A percentile compares a stretch with the other conserved stretches of the same genome.
Evolutionary conservation across 2,113 vertebrate species (phyloP).

Genomic region (Athene cunicularia): DNA sequence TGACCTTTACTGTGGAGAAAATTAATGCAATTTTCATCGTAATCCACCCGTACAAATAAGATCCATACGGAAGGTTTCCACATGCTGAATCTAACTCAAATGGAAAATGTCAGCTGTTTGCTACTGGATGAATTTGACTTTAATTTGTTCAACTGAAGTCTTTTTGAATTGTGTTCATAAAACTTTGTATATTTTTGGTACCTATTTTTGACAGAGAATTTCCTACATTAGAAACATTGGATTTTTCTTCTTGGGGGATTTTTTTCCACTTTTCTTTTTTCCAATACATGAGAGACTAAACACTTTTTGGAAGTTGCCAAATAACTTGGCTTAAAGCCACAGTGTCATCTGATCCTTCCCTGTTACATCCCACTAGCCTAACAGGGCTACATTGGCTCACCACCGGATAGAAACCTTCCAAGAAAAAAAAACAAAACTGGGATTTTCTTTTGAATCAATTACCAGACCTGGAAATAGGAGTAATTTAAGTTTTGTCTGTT

Average conservation of each 20-base stretch:
- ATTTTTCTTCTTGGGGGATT: not conserved
- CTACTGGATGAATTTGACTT: slow-evolving; percentile 69
- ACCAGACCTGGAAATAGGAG: not conserved
- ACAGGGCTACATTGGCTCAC: not conserved
- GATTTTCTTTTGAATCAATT: not conserved
- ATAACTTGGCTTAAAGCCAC: not conserved
- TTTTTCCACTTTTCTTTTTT: not conserved
- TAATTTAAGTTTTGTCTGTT: not conserved
- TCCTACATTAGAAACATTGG: not conserved
- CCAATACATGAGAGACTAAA: not conserved
- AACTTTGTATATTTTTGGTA: slow-evolving; percentile 27
- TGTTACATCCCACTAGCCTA: not conserved
- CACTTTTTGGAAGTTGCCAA: not conserved
- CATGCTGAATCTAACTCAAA: slow-evolving; percentile 76
- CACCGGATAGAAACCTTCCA: not conserved
- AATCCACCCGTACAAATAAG: slow-evolving; percentile 79
- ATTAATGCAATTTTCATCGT: slow-evolving; percentile 82
- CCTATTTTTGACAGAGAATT: slow-evolving; percentile 28
- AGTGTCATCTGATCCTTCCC: not conserved
- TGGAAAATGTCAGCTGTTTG: slow-evolving; percentile 76
- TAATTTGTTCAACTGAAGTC: slow-evolving; percentile 64
- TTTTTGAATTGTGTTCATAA: slow-evolving; percentile 26
- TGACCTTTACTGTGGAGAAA: slow-evolving; percentile 79
- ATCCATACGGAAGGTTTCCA: slow-evolving; percentile 72
- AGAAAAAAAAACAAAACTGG: not conserved